A percentile compares a stretch with the other conserved stretches of the same genome.
phyloP scores from a whole-genome alignment of 2,797 vertebrate species.

The Pseudotriccus pelzelni region DNA sequence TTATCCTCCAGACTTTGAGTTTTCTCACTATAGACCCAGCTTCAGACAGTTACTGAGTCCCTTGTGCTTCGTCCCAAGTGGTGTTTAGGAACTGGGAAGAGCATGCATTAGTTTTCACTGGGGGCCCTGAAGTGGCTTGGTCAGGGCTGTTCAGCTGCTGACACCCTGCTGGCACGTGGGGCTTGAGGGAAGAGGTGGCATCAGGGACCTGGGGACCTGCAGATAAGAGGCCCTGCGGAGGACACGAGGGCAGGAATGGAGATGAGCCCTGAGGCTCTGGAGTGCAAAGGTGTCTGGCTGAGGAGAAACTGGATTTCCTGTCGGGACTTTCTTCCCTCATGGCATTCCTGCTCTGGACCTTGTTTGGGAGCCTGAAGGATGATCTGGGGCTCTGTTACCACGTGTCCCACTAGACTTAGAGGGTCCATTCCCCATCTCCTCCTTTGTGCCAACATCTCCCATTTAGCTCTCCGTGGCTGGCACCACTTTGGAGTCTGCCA shows the following conservation, averaged over 20 bases:
- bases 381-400: background rate
- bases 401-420: background rate
- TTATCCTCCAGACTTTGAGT: background rate
- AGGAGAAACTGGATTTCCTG: background rate
- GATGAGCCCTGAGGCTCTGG: background rate
- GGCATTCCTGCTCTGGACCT: background rate
- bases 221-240: background rate
- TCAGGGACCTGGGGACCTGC: background rate
- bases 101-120: background rate
- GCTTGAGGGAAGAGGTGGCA: background rate
- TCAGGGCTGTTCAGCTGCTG: background rate
- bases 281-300: background rate
- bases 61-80: background rate
- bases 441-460: background rate
- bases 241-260: fast-evolving
- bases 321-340: background rate
- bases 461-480: background rate
- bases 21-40: background rate
- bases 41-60: background rate
- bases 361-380: background rate
- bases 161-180: background rate
- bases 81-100: background rate
- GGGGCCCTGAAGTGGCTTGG: background rate
- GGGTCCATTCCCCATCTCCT: background rate
- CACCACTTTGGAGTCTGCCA: background rate